Evolutionary conservation across 2,113 vertebrate species (phyloP).

Genomic region (Phyllostomus hastatus): DNA sequence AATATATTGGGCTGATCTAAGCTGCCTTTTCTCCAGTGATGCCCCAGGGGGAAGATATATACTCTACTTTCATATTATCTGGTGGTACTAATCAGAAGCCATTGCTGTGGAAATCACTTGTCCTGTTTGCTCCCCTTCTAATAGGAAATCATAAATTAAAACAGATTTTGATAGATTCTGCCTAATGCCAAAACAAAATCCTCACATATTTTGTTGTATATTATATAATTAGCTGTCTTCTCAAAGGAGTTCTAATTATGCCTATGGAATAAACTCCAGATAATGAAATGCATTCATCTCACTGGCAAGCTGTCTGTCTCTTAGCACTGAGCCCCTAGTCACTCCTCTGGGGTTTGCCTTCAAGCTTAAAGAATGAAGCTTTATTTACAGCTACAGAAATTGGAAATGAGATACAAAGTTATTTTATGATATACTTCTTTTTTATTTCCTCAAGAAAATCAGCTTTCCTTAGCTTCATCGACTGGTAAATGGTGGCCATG

Average conservation of each 20-base stretch:
- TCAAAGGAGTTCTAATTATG: conserved; percentile 68
- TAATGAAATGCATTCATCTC: conserved; percentile 65
- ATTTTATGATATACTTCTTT: conserved; percentile 44
- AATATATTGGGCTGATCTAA: conserved; percentile 32
- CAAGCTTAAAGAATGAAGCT: neutral
- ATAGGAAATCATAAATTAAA: conserved; percentile 53
- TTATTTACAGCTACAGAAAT: conserved; percentile 54
- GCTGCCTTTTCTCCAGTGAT: neutral
- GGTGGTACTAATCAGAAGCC: conserved; percentile 28
- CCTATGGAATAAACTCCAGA: conserved; percentile 50
- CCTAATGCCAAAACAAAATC: conserved; percentile 56
- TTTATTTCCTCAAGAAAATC: conserved; percentile 47
- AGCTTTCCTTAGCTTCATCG: conserved; percentile 1
- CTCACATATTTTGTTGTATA: conserved; percentile 49
- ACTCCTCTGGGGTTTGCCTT: conserved; percentile 13
- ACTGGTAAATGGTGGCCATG: neutral
- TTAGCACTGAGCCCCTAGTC: neutral
- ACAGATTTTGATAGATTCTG: conserved; percentile 39
- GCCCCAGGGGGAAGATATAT: neutral
- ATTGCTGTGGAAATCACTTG: conserved; percentile 20
- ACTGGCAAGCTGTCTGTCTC: conserved; percentile 44
- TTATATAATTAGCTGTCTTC: conserved; percentile 69
- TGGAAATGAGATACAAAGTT: conserved; percentile 51
- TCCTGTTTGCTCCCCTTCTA: conserved; percentile 38
- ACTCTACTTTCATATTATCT: conserved; percentile 2